Percentiles rank a stretch among this genome's conserved stretches.
Evolutionary conservation across 2,888 invertebrate genomes (phyloP).

Genomic region (Helleia helle): DNA sequence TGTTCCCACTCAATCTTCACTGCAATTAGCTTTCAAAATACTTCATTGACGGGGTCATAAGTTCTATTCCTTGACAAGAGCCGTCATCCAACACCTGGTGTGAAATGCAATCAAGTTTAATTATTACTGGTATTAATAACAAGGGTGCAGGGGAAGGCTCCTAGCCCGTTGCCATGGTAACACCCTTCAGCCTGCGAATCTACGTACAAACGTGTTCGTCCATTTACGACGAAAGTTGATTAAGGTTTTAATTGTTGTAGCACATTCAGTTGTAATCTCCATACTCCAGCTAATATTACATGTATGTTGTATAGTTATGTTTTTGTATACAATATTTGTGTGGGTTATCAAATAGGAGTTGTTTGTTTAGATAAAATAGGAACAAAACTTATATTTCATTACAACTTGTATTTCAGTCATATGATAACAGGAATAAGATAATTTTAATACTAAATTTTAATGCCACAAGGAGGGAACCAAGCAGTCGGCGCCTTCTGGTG

Average conservation of each 20-base stretch:
- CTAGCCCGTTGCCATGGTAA: constrained; percentile 58
- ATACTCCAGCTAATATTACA: background rate
- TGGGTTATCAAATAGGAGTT: too few relatives aligned
- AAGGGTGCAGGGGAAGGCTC: constrained; percentile 63
- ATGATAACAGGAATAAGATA: too few relatives aligned
- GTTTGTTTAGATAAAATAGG: background rate
- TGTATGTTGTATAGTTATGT: constrained; percentile 1
- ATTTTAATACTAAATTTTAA: too few relatives aligned
- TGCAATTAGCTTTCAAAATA: constrained; percentile 22
- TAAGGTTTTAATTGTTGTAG: constrained; percentile 54
- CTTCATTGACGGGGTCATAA: constrained; percentile 27
- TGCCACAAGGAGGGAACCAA: too few relatives aligned
- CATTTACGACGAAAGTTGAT: constrained; percentile 65
- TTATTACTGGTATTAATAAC: constrained; percentile 73
- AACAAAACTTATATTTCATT: too few relatives aligned
- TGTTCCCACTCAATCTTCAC: constrained; percentile 3
- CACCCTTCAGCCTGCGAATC: constrained; percentile 62
- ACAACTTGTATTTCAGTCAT: too few relatives aligned
- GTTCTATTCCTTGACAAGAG: constrained; percentile 48
- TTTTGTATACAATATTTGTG: too few relatives aligned
- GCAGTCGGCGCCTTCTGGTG: too few relatives aligned
- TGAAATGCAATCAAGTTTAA: constrained; percentile 74
- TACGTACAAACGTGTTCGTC: constrained; percentile 48
- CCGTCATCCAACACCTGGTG: constrained; percentile 68
- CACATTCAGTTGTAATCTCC: constrained; percentile 21